Conservation (phyloP, 2,888 invertebrate species). For the Hypolimnas misippus region DNA sequence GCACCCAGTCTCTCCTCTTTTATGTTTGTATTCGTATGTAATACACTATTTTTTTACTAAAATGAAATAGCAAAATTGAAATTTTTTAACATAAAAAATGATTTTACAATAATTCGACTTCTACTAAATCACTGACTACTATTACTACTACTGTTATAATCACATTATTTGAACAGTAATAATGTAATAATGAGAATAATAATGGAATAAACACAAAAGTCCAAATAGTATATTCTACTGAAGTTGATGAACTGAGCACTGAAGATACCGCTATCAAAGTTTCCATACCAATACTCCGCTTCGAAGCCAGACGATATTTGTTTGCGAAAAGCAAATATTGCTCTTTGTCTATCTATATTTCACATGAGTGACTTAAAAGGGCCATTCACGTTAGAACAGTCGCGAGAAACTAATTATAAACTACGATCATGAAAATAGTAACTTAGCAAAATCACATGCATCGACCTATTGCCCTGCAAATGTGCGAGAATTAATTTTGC, state of each 20-base stretch:
- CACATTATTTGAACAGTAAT: no score
- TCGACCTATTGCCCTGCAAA: no score
- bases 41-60: no score
- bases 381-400: not conserved
- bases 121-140: no score
- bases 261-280: slow-evolving; percentile 10
- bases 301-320: slow-evolving; percentile 14
- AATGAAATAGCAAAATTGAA: no score
- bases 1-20: no score
- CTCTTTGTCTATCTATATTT: slow-evolving; percentile 10
- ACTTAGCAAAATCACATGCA: no score
- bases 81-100: no score
- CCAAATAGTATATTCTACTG: not conserved
- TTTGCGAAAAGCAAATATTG: slow-evolving; percentile 12
- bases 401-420: not conserved
- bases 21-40: no score
- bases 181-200: not conserved
- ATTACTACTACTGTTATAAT: no score
- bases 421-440: not conserved
- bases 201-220: not conserved
- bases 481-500: no score
- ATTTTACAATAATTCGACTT: no score
- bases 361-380: not conserved
- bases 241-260: slow-evolving; percentile 1
- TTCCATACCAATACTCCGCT: slow-evolving; percentile 6